Base-by-base conservation (phyloP, 2,888 invertebrate genomes). In the Caenorhabditis macrosperma region DNA sequence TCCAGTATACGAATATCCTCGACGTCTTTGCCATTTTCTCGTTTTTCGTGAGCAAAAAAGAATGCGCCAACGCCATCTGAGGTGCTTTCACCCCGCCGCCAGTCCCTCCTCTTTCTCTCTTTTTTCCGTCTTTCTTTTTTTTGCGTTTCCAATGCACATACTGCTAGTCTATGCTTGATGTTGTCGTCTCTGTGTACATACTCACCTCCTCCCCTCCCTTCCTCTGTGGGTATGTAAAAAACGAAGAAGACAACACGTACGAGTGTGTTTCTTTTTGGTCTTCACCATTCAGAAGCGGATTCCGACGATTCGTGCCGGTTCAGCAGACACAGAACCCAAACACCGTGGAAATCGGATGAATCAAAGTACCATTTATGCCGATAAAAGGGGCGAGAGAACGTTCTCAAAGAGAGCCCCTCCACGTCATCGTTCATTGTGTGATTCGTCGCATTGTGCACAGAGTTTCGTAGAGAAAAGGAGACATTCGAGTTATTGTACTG, bases 51-150 rank as follows among this genome's bases (percentile, higher is more conserved):
- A 24, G 17, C n/a, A 41, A 55, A 55, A 63, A 55, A 72, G 46
- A 72, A 72, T 55, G 33, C 60, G 50, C 44, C 67, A 30, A 33
- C 61, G 52, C 60, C 71, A 72, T 63, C 71, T 72, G 71, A 72
- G 71, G 71, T 72, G 71, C 71, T 63, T 72, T 55, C 71, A 72
- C 55, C 48, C 50, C 26, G 22, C 63, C 24, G 41, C 26, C 44
- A 9, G 38, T 20, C 33, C 50, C 35, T 48, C 46, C 41, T 50
- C 50, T 50, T 50, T 50, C 33, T 50, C 38, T 50, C 38, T 17
- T 60, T 60, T 60, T 59, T 55, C 44, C 44, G 30, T 28, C 28
- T 46, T 28, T 61, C 52, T 71, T 63, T 52, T 55, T 44, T 46
- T 30, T 9, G 9, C 22, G 35, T 63, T 72, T 26, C 48, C 44